Percentiles rank a stretch among this genome's conserved stretches.
Conservation (phyloP, 1,140 invertebrate genomes). For the Physella acuta region DNA sequence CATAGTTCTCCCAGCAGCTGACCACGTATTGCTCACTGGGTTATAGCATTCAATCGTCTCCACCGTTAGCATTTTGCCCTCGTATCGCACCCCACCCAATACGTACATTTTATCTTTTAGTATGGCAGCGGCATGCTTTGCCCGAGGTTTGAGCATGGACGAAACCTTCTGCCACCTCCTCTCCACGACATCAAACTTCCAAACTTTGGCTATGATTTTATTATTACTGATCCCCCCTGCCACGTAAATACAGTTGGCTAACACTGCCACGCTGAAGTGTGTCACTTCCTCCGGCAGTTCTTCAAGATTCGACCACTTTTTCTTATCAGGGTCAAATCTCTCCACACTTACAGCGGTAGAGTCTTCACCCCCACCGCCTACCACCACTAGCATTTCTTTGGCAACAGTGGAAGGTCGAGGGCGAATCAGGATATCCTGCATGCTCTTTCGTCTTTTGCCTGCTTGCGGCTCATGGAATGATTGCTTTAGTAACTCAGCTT, state of each 20-base stretch:
- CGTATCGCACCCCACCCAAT: slow-evolving; percentile 51
- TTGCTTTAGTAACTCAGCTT: slow-evolving; percentile 47
- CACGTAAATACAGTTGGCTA: slow-evolving; percentile 53
- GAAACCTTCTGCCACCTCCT: slow-evolving; percentile 45
- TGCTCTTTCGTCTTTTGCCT: slow-evolving; percentile 49
- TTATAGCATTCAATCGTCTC: slow-evolving; percentile 56
- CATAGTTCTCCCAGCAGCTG: slow-evolving; percentile 44
- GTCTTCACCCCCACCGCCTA: slow-evolving; percentile 46
- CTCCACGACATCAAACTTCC: slow-evolving; percentile 53
- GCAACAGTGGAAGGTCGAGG: slow-evolving; percentile 58
- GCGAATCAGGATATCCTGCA: slow-evolving; percentile 44
- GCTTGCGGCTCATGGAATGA: slow-evolving; percentile 41
- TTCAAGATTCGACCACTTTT: slow-evolving; percentile 49
- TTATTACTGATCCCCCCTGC: slow-evolving; percentile 55
- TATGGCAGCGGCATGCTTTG: slow-evolving; percentile 51
- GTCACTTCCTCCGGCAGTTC: slow-evolving; percentile 49
- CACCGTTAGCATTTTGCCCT: slow-evolving; percentile 41
- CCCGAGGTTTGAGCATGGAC: slow-evolving; percentile 48
- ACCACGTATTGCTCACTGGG: slow-evolving; percentile 45
- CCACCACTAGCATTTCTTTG: slow-evolving; percentile 54
- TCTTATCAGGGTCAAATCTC: slow-evolving; percentile 55
- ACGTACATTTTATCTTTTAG: slow-evolving; percentile 52
- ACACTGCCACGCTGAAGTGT: slow-evolving; percentile 47
- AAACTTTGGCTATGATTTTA: slow-evolving; percentile 48
- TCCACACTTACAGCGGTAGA: slow-evolving; percentile 42